Base-by-base conservation (phyloP, 2,113 vertebrate species). In the Turnix velox region DNA sequence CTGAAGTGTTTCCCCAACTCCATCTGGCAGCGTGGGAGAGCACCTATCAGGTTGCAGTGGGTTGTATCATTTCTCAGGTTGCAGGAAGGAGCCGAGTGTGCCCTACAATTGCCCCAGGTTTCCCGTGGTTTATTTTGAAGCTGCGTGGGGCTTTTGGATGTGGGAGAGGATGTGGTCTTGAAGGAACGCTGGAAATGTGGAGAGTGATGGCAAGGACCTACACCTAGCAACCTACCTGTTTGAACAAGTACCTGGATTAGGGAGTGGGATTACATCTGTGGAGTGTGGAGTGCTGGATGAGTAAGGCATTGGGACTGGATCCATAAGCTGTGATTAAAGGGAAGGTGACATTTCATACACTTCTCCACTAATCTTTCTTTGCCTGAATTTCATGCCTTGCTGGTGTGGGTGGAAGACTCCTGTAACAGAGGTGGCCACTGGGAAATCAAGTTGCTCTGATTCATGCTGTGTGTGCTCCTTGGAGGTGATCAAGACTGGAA, bases 311-410 rank as follows among this genome's bases (percentile, higher is more conserved):
- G 8, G 54, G 84, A 37, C 49, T 30, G 45, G 66, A 89, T 94
- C 81, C 54, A 22, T 96, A 96, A 96, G 78, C 77, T 82, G 80
- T 5, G 81, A 93, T 95, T 95, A 93, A 73, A 68, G 80, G 39
- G 73, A 95, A 96, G 91, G 73, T 96, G 96, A 95, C 91, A 91
- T 84, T 95, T 87, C 42, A 35, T 95, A 72, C 12, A 54, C 23
- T 30, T 92, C 91, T 90, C 49, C 13, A 57, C 52, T 93, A 66
- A 92, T 45, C 69, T 87, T 87, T 40, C 54, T 54, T 89, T 62
- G 51, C 54, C 24, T 58, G 54, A 43, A 42, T 93, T 84, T 82
- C 20, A 43, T 84, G 39, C 11, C 58, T 66, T 28, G 28, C 27
- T 0, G 0, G 14, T 81, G 72, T 67, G 51, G n/a, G 43, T 84